These are phyloP conservation scores for Wasmannia auropunctata DNA, from an alignment of 1,140 invertebrate species.

Conservation along the genomic window DNA sequence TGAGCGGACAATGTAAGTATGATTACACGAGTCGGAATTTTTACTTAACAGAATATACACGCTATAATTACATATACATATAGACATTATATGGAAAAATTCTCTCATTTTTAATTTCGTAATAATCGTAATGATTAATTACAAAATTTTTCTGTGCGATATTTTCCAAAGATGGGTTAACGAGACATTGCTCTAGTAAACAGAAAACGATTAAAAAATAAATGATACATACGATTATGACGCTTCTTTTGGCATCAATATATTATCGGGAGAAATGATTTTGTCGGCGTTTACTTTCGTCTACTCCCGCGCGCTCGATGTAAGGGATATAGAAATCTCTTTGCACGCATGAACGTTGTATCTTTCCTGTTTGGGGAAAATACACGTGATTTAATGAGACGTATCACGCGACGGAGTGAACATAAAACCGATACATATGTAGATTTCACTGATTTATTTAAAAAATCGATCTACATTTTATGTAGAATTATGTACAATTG, in stretches of 20 bases:
- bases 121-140: neutral
- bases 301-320: neutral
- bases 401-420: neutral
- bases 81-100: too few species aligned
- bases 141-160: neutral
- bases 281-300: neutral
- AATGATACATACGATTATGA: neutral
- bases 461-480: constrained; percentile 11
- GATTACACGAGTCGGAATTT: neutral
- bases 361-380: neutral
- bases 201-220: neutral
- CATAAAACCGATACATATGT: neutral
- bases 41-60: neutral
- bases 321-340: neutral
- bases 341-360: neutral
- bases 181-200: neutral
- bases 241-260: neutral
- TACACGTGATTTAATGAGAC: neutral
- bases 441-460: constrained; percentile 27
- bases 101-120: neutral
- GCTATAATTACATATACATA: too few species aligned
- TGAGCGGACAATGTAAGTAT: neutral
- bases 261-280: neutral
- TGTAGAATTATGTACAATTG: neutral
- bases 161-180: neutral